These are phyloP conservation scores for Triplophysa yarkandensis DNA, from an alignment of 2,797 vertebrate species.

Conservation along the genomic window DNA sequence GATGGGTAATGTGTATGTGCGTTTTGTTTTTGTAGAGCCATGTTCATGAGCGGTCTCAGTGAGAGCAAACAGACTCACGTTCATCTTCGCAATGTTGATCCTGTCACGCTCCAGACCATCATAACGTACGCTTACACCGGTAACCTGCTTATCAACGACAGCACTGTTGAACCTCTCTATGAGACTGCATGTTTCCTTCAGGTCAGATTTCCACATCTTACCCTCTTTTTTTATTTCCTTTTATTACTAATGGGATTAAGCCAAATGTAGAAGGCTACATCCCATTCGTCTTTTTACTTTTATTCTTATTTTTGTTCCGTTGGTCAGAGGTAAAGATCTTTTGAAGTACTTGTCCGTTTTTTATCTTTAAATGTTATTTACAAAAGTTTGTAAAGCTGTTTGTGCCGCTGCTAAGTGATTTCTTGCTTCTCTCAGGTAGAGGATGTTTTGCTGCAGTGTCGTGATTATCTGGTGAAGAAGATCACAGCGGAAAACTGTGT, in stretches of 20 bases:
- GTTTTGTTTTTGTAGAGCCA: conserved; percentile 79
- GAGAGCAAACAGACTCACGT: conserved; percentile 98
- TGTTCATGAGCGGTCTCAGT: conserved; percentile 98
- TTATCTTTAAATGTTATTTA: no score
- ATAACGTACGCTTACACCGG: conserved; percentile 98
- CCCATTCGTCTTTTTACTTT: no score
- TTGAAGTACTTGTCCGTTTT: not conserved
- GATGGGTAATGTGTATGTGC: not conserved
- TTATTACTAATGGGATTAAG: no score
- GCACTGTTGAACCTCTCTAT: conserved; percentile 96
- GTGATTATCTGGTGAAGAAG: conserved; percentile 98
- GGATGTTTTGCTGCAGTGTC: conserved; percentile 90
- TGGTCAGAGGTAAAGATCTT: no score
- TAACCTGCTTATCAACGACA: conserved; percentile 91
- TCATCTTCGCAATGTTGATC: conserved; percentile 94
- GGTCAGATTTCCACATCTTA: conserved; percentile 70
- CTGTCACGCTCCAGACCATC: conserved; percentile 92
- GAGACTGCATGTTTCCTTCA: conserved; percentile 98
- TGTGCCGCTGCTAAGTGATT: not conserved
- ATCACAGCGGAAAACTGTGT: conserved; percentile 98
- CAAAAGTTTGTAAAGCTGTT: not conserved
- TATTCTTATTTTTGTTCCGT: no score
- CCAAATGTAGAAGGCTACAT: no score
- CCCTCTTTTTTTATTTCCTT: no score
- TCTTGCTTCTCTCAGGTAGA: conserved; percentile 82